Evolutionary conservation across 2,797 vertebrate genomes (phyloP).

Genomic region (Varecia variegata): DNA sequence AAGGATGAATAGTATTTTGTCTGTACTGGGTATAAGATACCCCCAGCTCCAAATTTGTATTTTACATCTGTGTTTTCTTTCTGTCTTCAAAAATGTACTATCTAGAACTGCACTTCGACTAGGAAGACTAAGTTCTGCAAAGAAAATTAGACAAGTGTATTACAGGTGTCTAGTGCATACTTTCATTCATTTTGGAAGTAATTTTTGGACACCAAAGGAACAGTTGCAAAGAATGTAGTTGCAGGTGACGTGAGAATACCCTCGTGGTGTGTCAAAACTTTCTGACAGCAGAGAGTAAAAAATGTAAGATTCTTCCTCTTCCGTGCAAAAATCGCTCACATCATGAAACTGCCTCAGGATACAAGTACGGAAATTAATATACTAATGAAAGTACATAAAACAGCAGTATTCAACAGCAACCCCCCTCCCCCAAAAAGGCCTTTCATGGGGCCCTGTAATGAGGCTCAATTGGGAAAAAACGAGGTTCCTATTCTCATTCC

Average conservation of each 20-base stretch:
- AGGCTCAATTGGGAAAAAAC: neutral
- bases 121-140: neutral
- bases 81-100: neutral
- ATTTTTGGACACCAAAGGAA: neutral
- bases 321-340: neutral
- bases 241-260: neutral
- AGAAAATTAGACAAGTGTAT: neutral
- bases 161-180: neutral
- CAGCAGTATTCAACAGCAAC: neutral
- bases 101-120: neutral
- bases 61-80: neutral
- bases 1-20: neutral
- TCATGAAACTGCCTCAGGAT: neutral
- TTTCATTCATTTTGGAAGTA: neutral
- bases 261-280: neutral
- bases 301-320: neutral
- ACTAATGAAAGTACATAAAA: slow-evolving; percentile 48
- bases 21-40: neutral
- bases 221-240: neutral
- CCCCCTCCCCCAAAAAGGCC: neutral
- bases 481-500: neutral
- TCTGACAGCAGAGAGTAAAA: neutral
- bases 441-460: neutral
- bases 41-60: neutral
- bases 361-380: slow-evolving; percentile 47